phyloP scores from a whole-genome alignment of 2,797 vertebrate genomes.

The Pterois miles region DNA sequence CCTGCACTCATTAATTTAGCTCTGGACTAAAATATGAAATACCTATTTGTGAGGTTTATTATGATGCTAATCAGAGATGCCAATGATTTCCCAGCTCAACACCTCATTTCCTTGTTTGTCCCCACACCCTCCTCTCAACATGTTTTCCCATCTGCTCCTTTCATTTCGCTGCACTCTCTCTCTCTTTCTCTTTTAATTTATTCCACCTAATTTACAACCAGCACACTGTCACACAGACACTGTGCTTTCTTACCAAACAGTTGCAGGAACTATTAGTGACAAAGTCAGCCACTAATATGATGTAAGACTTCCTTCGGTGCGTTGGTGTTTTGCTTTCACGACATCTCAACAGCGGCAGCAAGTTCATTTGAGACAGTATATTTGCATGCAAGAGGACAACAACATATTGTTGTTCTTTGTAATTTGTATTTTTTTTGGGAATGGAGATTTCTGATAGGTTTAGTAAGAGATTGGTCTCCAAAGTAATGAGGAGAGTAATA shows the following conservation, averaged over 20 bases:
- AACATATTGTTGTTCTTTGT: not conserved
- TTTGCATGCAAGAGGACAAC: not conserved
- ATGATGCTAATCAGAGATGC: conserved; percentile 32
- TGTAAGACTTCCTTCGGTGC: not conserved
- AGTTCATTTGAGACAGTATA: not conserved
- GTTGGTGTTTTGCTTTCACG: not conserved
- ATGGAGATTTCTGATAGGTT: not conserved
- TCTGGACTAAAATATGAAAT: conserved; percentile 2
- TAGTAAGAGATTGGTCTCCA: not conserved
- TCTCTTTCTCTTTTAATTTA: conserved; percentile 14
- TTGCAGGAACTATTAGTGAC: not conserved
- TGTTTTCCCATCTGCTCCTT: conserved; percentile 27
- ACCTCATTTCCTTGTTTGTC: conserved; percentile 23
- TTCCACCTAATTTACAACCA: conserved; percentile 31
- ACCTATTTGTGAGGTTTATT: conserved; percentile 19
- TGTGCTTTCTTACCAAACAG: not conserved
- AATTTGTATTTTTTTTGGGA: not conserved
- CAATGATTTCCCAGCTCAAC: conserved; percentile 27
- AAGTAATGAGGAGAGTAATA: not conserved
- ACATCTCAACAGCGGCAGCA: not conserved
- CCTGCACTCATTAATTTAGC: not conserved
- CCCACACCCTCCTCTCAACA: conserved; percentile 12
- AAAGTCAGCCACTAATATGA: not conserved
- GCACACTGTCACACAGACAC: conserved; percentile 14
- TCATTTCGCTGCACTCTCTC: not conserved